These are phyloP conservation scores for Bradysia coprophila DNA, from an alignment of 1,140 invertebrate genomes.

Conservation along the genomic window DNA sequence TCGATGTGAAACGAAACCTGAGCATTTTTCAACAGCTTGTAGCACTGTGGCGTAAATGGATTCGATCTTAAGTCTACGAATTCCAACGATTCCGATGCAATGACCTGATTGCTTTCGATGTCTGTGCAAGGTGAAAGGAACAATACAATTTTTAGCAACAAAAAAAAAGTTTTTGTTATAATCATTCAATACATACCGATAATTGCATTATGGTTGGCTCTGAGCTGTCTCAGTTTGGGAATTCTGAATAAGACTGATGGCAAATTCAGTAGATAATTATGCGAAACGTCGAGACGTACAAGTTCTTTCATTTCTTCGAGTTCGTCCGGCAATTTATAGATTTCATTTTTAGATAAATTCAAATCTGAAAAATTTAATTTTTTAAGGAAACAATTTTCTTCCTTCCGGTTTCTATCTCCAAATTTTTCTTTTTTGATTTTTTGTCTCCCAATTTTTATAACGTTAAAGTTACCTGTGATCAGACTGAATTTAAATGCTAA, in stretches of 20 bases:
- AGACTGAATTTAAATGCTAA: slow-evolving; percentile 74
- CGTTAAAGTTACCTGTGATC: slow-evolving; percentile 77
- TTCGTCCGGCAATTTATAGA: slow-evolving; percentile 76
- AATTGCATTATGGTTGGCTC: slow-evolving; percentile 20
- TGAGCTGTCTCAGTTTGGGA: slow-evolving; percentile 14
- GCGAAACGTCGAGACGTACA: slow-evolving; percentile 64
- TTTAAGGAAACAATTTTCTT: no score
- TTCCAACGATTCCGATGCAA: slow-evolving; percentile 39
- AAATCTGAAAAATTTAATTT: slow-evolving; percentile 37
- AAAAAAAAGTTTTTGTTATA: no score
- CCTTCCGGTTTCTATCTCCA: no score
- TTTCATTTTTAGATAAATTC: slow-evolving; percentile 75
- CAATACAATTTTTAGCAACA: no score
- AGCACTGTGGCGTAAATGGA: slow-evolving; percentile 37
- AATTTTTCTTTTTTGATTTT: no score
- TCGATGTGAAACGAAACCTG: slow-evolving; percentile 32
- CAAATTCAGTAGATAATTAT: slow-evolving; percentile 70
- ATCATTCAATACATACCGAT: no score
- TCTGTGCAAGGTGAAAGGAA: no score
- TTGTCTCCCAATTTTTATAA: no score
- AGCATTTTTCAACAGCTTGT: slow-evolving; percentile 29
- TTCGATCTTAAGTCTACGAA: slow-evolving; percentile 50
- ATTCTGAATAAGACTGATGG: slow-evolving; percentile 32
- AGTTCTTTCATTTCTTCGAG: slow-evolving; percentile 55
- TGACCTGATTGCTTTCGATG: slow-evolving; percentile 50